Conservation (phyloP, 2,888 invertebrate genomes). For the Lepas anatifera region DNA sequence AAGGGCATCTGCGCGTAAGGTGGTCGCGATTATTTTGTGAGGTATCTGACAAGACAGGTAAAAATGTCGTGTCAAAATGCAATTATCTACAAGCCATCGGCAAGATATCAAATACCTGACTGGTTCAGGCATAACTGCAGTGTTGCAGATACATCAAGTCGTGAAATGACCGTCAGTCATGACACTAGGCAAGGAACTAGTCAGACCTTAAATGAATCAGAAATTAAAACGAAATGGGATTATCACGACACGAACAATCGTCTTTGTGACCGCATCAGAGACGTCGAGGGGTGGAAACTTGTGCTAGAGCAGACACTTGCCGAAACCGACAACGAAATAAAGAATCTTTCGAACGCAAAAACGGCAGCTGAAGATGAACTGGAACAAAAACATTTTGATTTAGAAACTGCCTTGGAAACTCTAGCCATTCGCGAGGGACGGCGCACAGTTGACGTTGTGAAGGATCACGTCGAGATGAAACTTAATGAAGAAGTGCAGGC, state of each 20-base stretch:
- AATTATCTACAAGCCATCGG: not conserved
- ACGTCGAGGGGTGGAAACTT: not conserved
- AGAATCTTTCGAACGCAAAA: not conserved
- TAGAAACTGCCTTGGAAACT: not conserved
- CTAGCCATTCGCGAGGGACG: not conserved
- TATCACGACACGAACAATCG: conserved; percentile 2
- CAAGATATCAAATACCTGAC: conserved; percentile 1
- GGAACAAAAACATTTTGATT: not conserved
- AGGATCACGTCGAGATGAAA: not conserved
- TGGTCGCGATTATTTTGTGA: too few species aligned
- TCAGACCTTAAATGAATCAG: not conserved
- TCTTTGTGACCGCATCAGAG: not conserved
- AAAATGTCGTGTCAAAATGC: not conserved
- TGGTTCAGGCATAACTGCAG: conserved; percentile 4
- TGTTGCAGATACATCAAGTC: not conserved
- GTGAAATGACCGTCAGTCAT: not conserved
- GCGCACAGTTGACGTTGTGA: not conserved
- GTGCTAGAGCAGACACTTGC: not conserved
- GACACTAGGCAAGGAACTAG: conserved; percentile 1
- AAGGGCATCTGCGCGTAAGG: too few species aligned
- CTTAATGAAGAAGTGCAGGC: not conserved
- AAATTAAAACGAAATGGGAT: not conserved
- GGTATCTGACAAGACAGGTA: not conserved
- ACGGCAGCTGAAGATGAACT: not conserved
- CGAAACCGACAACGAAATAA: not conserved